These are phyloP conservation scores for Conomelus anceps DNA, from an alignment of 2,888 invertebrate species.

Conservation along the genomic window DNA sequence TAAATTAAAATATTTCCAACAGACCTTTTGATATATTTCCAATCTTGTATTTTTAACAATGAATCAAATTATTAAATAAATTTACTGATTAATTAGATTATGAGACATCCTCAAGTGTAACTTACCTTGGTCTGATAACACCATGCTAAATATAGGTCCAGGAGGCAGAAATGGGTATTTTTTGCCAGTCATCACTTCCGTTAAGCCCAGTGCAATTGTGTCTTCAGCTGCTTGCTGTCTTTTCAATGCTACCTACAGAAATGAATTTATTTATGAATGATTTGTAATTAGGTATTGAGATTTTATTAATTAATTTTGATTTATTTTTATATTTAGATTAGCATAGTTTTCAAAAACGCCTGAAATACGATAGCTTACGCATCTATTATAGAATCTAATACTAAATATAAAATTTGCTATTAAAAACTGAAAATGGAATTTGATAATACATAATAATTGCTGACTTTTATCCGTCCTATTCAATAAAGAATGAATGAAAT, in stretches of 20 bases:
- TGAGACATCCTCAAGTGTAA: background rate
- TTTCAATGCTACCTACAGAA: conserved; percentile 78
- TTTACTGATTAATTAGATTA: background rate
- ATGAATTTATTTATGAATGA: background rate
- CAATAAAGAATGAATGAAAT: too few relatives aligned
- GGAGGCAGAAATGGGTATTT: conserved; percentile 69
- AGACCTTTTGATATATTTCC: too few relatives aligned
- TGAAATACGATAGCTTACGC: too few relatives aligned
- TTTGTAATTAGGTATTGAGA: too few relatives aligned
- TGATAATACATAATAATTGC: too few relatives aligned
- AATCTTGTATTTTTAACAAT: too few relatives aligned
- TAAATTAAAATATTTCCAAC: too few relatives aligned
- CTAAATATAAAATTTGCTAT: background rate
- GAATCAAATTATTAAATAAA: background rate
- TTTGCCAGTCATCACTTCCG: conserved; percentile 74
- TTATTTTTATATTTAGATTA: too few relatives aligned
- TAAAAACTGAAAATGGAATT: too few relatives aligned
- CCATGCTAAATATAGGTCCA: conserved; percentile 85
- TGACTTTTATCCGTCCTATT: too few relatives aligned
- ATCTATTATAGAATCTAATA: too few relatives aligned
- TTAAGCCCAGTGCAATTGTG: conserved; percentile 85
- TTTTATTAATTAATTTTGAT: background rate
- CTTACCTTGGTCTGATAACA: conserved; percentile 61
- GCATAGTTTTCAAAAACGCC: too few relatives aligned
- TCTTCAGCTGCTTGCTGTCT: conserved; percentile 96